Conservation (phyloP, 30 jellyfish, hydroid and myxozoan species). For the Phacellophora camtschatica region DNA sequence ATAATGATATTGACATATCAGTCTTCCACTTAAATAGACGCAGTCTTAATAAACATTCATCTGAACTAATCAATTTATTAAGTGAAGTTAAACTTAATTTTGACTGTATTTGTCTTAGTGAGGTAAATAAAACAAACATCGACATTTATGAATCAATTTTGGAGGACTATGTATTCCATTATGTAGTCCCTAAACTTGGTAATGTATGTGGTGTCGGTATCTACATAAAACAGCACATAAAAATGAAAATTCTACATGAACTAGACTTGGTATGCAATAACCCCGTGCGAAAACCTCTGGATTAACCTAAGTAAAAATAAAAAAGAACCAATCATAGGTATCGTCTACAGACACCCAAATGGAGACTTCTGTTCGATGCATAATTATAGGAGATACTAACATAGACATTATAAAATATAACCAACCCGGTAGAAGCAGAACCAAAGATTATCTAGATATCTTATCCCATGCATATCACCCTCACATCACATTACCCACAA, state of each 20-base stretch:
- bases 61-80: neutral
- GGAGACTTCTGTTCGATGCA: neutral
- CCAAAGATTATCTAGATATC: neutral
- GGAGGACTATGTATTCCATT: neutral
- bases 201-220: slow-evolving; percentile 4
- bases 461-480: neutral
- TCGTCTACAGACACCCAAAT: neutral
- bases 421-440: neutral
- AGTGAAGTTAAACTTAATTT: neutral
- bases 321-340: neutral
- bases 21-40: neutral
- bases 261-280: neutral
- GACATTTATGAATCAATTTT: neutral
- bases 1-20: too few species aligned
- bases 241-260: neutral
- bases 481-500: neutral
- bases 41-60: neutral
- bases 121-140: neutral
- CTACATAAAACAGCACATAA: neutral
- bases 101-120: neutral
- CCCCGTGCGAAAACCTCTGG: neutral
- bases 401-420: neutral
- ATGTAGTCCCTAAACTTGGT: neutral
- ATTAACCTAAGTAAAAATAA: neutral
- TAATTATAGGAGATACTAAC: neutral